Conservation (phyloP, 2,113 vertebrate species). For the Nibea albiflora region DNA sequence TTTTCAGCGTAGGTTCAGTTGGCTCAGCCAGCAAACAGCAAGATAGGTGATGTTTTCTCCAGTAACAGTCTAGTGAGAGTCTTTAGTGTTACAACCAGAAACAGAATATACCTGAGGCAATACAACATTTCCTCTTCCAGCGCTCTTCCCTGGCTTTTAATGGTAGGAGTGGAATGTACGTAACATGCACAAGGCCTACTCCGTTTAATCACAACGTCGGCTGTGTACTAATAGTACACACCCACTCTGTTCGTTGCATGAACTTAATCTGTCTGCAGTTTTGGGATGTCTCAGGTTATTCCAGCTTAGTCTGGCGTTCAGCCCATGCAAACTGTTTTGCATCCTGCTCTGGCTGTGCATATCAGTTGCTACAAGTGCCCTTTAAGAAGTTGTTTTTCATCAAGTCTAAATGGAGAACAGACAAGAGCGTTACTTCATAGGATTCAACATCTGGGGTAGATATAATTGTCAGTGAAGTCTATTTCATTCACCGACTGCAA, state of each 20-base stretch:
- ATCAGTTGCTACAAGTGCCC: constrained; percentile 30
- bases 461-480: constrained; percentile 28
- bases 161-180: constrained; percentile 22
- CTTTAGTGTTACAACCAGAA: constrained; percentile 11
- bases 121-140: neutral
- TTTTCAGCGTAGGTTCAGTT: neutral
- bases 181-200: neutral
- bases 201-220: neutral
- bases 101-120: constrained; percentile 32
- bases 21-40: neutral
- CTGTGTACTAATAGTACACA: neutral
- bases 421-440: constrained; percentile 38
- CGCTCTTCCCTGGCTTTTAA: neutral
- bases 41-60: neutral
- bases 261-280: constrained; percentile 34
- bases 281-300: constrained; percentile 41
- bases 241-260: neutral
- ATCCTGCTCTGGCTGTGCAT: constrained; percentile 16
- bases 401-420: constrained; percentile 53
- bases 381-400: constrained; percentile 58
- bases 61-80: neutral
- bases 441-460: constrained; percentile 61
- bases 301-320: constrained; percentile 49
- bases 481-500: constrained; percentile 21
- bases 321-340: constrained; percentile 40